Evolutionary conservation across 2,888 invertebrate genomes (phyloP), one percentile per base, ranked within the genome.

Genomic region (Aporophyla lueneburgensis): DNA sequence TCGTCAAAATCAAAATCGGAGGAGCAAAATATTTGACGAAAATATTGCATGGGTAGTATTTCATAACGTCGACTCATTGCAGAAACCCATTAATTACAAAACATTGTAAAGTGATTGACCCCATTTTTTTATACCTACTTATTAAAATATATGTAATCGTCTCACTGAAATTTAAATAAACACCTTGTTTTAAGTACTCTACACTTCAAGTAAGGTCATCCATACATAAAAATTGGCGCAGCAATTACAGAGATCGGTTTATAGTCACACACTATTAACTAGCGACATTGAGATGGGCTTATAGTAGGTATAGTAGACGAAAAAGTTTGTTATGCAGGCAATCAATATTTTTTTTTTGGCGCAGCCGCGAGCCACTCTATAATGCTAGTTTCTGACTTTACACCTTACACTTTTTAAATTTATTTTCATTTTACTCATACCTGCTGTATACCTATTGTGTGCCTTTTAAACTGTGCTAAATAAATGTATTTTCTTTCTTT

Each of bases 241-340:
- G 71, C 43, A 62, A 76, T 82, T 72, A 63, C 43, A n/a, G 69
- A 80, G 69, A 75, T 71, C 59, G 43, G 56, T 84, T 14, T 66
- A 53, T 69, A 81, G 79, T 76, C 19, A 84, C 43, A 76, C 27
- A 67, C 12, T 72, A 67, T 51, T 40, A 43, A 66, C 58, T 53
- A 43, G 53, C 12, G 24, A 19, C 27, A 63, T 72, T 72, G 62
- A 79, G 21, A n/a, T 66, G 49, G 24, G 19, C 12, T 1, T 27
- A 4, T 40, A 43, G 53, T 19, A 16, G 10, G 79, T 81, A 74
- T 14, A 53, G 46, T 49, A 2, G 46, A 10, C 40, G 27, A 54
- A 75, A 65, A 33, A 4, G 14, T n/a, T 62, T 46, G 67, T 33
- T 56, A 14, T 27, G 16, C 33, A 58, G 19, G 51, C 1, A 24